These are phyloP conservation scores for Coreoperca whiteheadi DNA, from an alignment of 2,113 vertebrate genomes.

Conservation along the genomic window DNA sequence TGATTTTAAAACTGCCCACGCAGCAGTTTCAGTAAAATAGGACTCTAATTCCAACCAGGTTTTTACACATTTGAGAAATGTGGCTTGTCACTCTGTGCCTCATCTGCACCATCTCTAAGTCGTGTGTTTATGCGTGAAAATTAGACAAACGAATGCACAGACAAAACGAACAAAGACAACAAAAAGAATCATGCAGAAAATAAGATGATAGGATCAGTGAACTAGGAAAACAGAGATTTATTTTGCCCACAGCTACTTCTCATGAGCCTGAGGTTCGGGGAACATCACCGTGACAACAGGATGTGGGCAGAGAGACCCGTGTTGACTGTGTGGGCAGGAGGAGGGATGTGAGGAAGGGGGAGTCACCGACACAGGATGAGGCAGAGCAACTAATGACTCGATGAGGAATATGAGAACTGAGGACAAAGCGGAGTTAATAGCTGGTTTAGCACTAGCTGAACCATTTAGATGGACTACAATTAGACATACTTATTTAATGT, in stretches of 20 bases:
- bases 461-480: not conserved
- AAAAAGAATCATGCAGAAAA: slow-evolving; percentile 44
- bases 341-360: slow-evolving; percentile 48
- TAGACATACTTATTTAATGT: not conserved
- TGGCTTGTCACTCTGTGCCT: not conserved
- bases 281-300: slow-evolving; percentile 76
- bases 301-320: slow-evolving; percentile 72
- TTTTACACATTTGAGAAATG: slow-evolving; percentile 9
- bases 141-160: not conserved
- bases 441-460: not conserved
- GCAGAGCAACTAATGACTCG: slow-evolving; percentile 44
- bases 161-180: slow-evolving; percentile 6
- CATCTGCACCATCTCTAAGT: not conserved
- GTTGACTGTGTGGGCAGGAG: slow-evolving; percentile 66
- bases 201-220: slow-evolving; percentile 35
- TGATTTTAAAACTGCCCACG: not conserved
- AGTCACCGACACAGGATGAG: slow-evolving; percentile 51
- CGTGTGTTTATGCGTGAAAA: not conserved
- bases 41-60: not conserved
- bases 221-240: slow-evolving; percentile 28
- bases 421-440: slow-evolving; percentile 8
- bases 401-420: slow-evolving; percentile 26
- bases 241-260: slow-evolving; percentile 56
- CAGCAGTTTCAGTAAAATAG: not conserved
- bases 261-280: slow-evolving; percentile 55